Evolutionary conservation across 92 coral and sea anemone genomes (phyloP).

Genomic region (Porites rus): DNA sequence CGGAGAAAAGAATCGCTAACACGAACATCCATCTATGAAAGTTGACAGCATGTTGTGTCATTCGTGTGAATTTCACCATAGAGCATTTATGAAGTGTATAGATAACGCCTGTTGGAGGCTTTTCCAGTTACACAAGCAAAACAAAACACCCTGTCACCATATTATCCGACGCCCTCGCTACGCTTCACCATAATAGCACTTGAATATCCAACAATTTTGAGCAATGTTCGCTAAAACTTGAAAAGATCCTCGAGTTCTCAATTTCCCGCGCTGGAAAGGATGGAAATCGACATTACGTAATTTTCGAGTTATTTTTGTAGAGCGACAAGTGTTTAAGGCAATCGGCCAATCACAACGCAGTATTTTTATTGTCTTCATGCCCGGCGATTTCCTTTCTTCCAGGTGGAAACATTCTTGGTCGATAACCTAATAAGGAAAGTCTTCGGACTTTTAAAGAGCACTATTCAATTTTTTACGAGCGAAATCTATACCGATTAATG

Average conservation of each 20-base stretch:
- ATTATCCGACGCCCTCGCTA: constrained; percentile 48
- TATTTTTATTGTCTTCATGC: constrained; percentile 39
- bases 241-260: constrained; percentile 23
- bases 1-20: not conserved
- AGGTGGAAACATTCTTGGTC: constrained; percentile 58
- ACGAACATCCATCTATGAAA: constrained; percentile 20
- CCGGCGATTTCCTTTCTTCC: constrained; percentile 20
- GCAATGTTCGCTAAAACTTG: constrained; percentile 13
- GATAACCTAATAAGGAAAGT: constrained; percentile 57
- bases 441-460: constrained; percentile 42
- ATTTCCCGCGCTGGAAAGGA: constrained; percentile 72
- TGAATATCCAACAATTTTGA: constrained; percentile 13
- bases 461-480: constrained; percentile 4
- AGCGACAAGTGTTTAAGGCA: constrained; percentile 45
- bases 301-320: constrained; percentile 48
- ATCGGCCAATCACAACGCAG: constrained; percentile 50
- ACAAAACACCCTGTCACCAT: not conserved
- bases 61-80: constrained; percentile 45
- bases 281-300: constrained; percentile 66
- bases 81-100: constrained; percentile 28
- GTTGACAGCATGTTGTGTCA: constrained; percentile 35
- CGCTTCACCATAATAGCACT: constrained; percentile 19
- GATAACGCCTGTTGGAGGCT: constrained; percentile 4
- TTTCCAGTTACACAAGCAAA: constrained; percentile 16
- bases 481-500: constrained; percentile 48